Percentiles rank a stretch among this genome's conserved stretches.
Conservation (phyloP, 2,888 invertebrate genomes). For the Listrodromus nycthemerus region DNA sequence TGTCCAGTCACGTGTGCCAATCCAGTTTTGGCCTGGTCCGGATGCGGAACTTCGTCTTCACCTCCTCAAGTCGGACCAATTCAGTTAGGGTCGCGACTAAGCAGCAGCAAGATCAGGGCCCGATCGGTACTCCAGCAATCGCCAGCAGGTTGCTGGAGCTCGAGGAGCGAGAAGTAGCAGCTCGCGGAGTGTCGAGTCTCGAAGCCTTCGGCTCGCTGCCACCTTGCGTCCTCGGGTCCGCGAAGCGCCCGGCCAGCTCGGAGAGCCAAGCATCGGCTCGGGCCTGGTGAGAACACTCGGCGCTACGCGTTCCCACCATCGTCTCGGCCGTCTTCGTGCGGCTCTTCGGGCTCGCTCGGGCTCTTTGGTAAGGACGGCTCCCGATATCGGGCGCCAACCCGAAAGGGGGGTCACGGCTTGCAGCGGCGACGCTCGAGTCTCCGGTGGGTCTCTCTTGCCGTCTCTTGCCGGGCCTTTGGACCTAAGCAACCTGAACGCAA, state of each 20-base stretch:
- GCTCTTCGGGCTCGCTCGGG: slow-evolving; percentile 78
- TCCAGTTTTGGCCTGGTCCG: slow-evolving; percentile 41
- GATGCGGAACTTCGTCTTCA: slow-evolving; percentile 16
- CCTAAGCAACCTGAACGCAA: slow-evolving; percentile 40
- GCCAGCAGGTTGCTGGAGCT: slow-evolving; percentile 67
- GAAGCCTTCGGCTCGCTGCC: slow-evolving; percentile 65
- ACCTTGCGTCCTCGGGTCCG: slow-evolving; percentile 69
- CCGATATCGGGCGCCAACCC: slow-evolving; percentile 75
- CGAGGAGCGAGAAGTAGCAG: slow-evolving; percentile 46
- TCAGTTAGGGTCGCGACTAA: slow-evolving; percentile 72
- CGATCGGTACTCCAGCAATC: slow-evolving; percentile 32
- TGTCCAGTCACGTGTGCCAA: slow-evolving; percentile 36
- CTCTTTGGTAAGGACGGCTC: slow-evolving; percentile 67
- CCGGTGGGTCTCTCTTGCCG: slow-evolving; percentile 57
- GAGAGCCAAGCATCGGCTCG: slow-evolving; percentile 59
- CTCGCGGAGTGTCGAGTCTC: slow-evolving; percentile 42
- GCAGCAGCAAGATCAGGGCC: slow-evolving; percentile 68
- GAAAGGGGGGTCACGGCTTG: slow-evolving; percentile 73
- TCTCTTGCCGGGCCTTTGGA: slow-evolving; percentile 12
- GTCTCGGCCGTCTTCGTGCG: slow-evolving; percentile 81
- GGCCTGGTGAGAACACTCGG: slow-evolving; percentile 83
- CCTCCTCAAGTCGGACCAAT: slow-evolving; percentile 52
- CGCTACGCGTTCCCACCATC: slow-evolving; percentile 84
- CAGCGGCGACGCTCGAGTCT: slow-evolving; percentile 51
- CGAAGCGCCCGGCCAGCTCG: slow-evolving; percentile 53